Base-by-base conservation (phyloP, 1,140 invertebrate species). In the Carposina sasakii region DNA sequence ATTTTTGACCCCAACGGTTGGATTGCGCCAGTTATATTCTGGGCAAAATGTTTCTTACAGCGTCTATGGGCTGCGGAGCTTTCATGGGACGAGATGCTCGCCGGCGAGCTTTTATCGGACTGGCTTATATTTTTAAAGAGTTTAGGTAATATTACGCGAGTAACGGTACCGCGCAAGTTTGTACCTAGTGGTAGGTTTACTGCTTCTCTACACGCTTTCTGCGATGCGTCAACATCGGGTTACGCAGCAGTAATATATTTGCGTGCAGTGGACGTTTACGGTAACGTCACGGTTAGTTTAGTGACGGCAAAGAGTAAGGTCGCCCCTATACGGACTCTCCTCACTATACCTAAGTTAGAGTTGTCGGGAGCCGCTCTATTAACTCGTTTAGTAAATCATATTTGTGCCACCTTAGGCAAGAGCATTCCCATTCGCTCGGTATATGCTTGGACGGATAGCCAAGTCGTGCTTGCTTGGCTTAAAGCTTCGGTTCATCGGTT, bases 1-100 rank as follows among this genome's bases (percentile, higher is more conserved):
- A 47, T 53, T 15, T 53, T 53, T 37, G 55, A 53, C 31, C 55
- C 50, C 13, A 45, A 43, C 24, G 54, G 49, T 44, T 57, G 49
- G 48, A 36, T 57, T 20, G 46, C 54, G 13, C 49, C 49, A 12
- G 33, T 48, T 39, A 36, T 28, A 1, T 48, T 48, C 15, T 20
- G 24, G 30, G 47, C 47, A 3, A 48, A 48, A 20, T 5, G 40
- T 12, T 36, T 57, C n/a, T 13, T 48, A 13, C 49, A 52, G 17
- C 43, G 45, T 16, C 43, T 57, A 20, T 52, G 49, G 36, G 17
- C 44, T 19, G 15, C 46, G 6, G 17, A 40, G 6, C 20, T 52
- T 13, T 23, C 17, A 10, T 57, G 54, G 48, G 48, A 52, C 26
- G 44, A 57, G 12, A 22, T 30, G 4, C 17, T 36, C 17, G 23